phyloP scores from a whole-genome alignment of 2,797 vertebrate genomes.

The Lemur catta region DNA sequence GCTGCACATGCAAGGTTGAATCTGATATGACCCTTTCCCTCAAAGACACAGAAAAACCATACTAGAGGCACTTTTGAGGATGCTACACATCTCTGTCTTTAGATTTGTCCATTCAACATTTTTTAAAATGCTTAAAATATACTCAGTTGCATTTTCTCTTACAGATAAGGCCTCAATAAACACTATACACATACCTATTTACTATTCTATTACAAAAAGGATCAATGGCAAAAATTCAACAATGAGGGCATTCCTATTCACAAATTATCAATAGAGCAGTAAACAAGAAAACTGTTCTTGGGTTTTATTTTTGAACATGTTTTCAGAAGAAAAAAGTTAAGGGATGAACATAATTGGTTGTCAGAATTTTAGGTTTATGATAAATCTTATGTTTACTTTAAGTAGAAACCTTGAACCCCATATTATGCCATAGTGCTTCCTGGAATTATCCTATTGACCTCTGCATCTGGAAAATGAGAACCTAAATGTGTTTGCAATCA shows the following conservation, averaged over 20 bases:
- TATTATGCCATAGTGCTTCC: not conserved
- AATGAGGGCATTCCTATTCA: not conserved
- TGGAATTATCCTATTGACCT: not conserved
- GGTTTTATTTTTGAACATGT: not conserved
- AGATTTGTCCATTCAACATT: not conserved
- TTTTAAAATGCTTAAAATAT: not conserved
- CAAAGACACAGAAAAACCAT: not conserved
- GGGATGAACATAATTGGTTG: not conserved
- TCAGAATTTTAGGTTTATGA: not conserved
- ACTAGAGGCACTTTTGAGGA: not conserved
- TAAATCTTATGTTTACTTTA: not conserved
- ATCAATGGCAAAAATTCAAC: not conserved
- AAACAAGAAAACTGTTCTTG: not conserved
- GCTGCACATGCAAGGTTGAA: rapidly evolving
- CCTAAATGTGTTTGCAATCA: not conserved
- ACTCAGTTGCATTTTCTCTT: not conserved
- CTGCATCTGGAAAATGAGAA: not conserved
- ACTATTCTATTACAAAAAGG: not conserved
- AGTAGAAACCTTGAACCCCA: not conserved
- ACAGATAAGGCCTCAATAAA: not conserved
- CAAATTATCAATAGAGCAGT: not conserved
- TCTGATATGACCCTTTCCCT: not conserved
- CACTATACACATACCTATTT: not conserved
- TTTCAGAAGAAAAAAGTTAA: not conserved
- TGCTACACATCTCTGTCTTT: not conserved